Evolutionary conservation across 2,113 vertebrate species (phyloP).

Genomic region (Oreotragus oreotragus): DNA sequence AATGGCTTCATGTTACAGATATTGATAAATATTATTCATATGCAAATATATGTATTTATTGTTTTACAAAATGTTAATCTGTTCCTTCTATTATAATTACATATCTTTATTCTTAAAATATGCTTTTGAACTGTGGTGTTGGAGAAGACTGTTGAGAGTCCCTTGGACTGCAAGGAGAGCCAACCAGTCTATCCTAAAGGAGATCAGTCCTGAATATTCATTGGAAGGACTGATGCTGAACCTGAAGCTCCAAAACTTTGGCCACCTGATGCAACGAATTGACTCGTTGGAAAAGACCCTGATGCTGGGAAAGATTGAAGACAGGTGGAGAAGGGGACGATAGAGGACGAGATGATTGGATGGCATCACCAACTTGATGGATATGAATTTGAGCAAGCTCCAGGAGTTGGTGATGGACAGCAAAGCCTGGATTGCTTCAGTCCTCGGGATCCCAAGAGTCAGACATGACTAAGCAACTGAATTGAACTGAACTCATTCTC

Average conservation of each 20-base stretch:
- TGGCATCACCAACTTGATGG: neutral
- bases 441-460: neutral
- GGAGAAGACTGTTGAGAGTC: neutral
- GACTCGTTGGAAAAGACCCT: neutral
- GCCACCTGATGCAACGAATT: neutral
- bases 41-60: neutral
- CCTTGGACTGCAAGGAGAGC: neutral
- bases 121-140: neutral
- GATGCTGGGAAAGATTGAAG: neutral
- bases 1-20: neutral
- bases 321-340: neutral
- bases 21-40: neutral
- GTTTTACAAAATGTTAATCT: neutral
- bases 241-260: neutral
- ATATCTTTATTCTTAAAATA: neutral
- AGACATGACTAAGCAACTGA: neutral
- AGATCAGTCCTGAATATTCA: neutral
- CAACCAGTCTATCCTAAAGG: neutral
- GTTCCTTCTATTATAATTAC: neutral
- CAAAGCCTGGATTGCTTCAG: neutral
- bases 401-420: neutral
- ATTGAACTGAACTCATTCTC: neutral
- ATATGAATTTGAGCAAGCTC: neutral
- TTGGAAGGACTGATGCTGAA: neutral
- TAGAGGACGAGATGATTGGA: neutral